These are phyloP conservation scores for Clistopyga incitator DNA, from an alignment of 2,888 invertebrate species.

Conservation along the genomic window DNA sequence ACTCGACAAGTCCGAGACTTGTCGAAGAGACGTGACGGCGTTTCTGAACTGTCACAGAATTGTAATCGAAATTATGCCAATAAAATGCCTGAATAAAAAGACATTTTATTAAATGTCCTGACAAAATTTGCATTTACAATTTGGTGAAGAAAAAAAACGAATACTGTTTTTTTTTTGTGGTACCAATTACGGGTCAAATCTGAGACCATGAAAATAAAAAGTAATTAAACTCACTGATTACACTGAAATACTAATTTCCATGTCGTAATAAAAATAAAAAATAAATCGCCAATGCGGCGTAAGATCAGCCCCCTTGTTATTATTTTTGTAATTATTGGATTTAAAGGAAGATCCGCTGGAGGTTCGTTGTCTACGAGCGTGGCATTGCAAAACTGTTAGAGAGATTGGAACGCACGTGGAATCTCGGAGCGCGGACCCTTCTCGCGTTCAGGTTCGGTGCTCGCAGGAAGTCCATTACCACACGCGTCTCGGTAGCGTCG, in stretches of 20 bases:
- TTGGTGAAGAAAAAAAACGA: no score
- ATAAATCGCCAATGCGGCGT: neutral
- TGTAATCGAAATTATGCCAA: no score
- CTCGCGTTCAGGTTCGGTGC: conserved; percentile 77
- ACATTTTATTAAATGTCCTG: no score
- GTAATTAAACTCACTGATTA: no score
- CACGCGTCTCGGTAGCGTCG: conserved; percentile 48
- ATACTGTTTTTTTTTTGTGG: no score
- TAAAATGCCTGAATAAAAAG: neutral
- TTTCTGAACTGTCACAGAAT: no score
- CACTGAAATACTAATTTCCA: no score
- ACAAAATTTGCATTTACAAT: no score
- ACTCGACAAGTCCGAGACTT: neutral
- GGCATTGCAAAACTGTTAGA: conserved; percentile 68
- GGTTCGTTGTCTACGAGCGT: neutral
- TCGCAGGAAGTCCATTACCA: conserved; percentile 77
- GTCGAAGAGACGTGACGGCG: neutral
- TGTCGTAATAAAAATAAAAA: neutral
- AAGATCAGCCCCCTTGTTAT: conserved; percentile 22
- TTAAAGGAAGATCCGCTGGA: neutral
- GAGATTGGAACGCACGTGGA: conserved; percentile 62
- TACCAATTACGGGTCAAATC: no score
- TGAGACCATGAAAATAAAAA: no score
- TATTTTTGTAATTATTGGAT: conserved; percentile 9
- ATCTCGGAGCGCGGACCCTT: conserved; percentile 72